A percentile compares a stretch with the other conserved stretches of the same genome.
Evolutionary conservation across 2,888 invertebrate genomes (phyloP).

Genomic region (Tineola bisselliella): DNA sequence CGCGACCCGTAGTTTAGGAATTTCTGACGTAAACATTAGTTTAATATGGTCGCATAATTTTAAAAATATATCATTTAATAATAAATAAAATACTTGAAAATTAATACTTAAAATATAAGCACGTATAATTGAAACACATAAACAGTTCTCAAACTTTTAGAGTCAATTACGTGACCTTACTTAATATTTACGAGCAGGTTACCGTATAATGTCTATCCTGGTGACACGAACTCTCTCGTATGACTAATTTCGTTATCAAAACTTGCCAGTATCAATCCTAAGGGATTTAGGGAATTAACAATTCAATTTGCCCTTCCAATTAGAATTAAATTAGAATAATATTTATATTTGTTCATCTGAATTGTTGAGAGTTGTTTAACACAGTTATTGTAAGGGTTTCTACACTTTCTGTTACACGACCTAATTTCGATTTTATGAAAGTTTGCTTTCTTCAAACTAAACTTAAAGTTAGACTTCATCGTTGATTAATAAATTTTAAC

Average conservation of each 20-base stretch:
- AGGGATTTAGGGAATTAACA: background rate
- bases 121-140: background rate
- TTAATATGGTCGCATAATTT: too few species aligned
- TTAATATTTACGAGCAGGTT: background rate
- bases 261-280: background rate
- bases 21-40: too few species aligned
- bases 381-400: background rate
- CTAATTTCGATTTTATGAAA: background rate
- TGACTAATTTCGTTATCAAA: conserved; percentile 1
- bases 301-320: background rate
- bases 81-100: too few species aligned
- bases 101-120: too few species aligned
- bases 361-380: background rate
- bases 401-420: background rate
- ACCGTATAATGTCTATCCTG: background rate
- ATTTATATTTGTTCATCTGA: background rate
- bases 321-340: background rate
- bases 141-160: background rate
- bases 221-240: background rate
- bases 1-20: too few species aligned
- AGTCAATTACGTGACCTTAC: background rate
- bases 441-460: background rate
- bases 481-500: too few species aligned
- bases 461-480: too few species aligned
- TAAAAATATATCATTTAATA: too few species aligned